Conservation (phyloP, 92 coral and sea anemone genomes). For the Phenganax marumi region DNA sequence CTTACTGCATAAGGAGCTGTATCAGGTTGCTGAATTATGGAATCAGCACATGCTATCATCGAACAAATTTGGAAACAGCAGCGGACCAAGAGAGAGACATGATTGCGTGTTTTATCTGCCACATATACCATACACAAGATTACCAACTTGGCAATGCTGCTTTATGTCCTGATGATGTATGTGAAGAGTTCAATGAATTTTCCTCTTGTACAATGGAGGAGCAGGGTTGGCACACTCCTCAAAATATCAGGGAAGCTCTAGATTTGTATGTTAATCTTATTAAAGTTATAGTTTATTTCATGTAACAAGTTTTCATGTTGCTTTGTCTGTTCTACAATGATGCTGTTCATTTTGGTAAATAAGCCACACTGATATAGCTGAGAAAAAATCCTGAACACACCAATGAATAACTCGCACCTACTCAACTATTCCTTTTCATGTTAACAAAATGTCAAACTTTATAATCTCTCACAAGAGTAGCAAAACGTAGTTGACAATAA, state of each 20-base stretch:
- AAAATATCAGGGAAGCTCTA: neutral
- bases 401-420: no score
- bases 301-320: neutral
- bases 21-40: conserved; percentile 16
- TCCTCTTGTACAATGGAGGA: conserved; percentile 3
- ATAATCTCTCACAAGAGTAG: no score
- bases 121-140: neutral
- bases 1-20: neutral
- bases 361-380: no score
- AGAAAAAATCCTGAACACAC: no score
- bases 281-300: conserved; percentile 8
- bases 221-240: neutral
- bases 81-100: conserved; percentile 5
- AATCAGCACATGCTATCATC: conserved; percentile 1
- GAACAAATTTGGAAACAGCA: neutral
- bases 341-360: no score
- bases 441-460: no score
- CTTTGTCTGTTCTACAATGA: no score
- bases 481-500: no score
- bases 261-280: conserved; percentile 8
- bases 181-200: conserved; percentile 40
- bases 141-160: conserved; percentile 2
- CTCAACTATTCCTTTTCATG: no score
- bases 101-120: conserved; percentile 3
- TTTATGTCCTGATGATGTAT: conserved; percentile 11